Evolutionary conservation across 1,140 invertebrate genomes (phyloP).

Genomic region (Platyura marginata): DNA sequence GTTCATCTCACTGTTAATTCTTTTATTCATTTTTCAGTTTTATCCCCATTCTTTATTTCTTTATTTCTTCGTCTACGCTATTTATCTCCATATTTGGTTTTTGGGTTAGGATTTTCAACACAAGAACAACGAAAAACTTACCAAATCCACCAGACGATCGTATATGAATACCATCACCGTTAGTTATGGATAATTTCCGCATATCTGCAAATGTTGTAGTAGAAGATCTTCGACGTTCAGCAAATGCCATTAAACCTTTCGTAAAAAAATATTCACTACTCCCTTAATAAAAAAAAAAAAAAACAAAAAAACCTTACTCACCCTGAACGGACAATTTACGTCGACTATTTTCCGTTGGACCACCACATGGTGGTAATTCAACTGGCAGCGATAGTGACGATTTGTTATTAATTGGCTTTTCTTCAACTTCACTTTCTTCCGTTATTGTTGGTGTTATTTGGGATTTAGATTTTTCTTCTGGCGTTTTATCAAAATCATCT

Average conservation of each 20-base stretch:
- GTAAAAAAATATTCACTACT: conserved; percentile 7
- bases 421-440: conserved; percentile 1
- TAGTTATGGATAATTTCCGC: conserved; percentile 22
- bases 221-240: conserved; percentile 19
- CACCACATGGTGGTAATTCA: conserved; percentile 15
- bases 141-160: conserved; percentile 7
- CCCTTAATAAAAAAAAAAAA: neutral
- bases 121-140: conserved; percentile 1
- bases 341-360: conserved; percentile 11
- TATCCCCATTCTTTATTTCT: no score
- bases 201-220: conserved; percentile 22
- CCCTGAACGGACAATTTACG: conserved; percentile 22
- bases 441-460: conserved; percentile 3
- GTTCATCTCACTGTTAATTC: no score
- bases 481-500: neutral
- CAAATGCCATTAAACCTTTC: conserved; percentile 24
- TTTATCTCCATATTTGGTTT: no score
- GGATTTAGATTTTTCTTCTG: neutral
- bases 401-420: conserved; percentile 7
- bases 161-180: conserved; percentile 20
- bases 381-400: conserved; percentile 18
- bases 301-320: no score
- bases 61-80: no score
- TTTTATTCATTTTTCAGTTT: no score
- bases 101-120: no score